Base-by-base conservation (phyloP, 2,113 vertebrate genomes). In the Cololabis saira region DNA sequence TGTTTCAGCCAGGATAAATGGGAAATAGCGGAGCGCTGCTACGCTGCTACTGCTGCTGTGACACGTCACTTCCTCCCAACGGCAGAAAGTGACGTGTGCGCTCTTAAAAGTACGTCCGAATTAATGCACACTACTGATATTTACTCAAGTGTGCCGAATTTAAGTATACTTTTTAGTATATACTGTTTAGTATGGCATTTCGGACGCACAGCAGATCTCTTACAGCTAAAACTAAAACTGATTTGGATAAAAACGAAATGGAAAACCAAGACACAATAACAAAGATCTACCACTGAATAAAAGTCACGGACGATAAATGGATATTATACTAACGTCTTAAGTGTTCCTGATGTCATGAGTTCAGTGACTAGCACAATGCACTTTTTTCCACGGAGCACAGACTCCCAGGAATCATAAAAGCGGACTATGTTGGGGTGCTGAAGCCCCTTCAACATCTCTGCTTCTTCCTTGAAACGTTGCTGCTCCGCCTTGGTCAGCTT, bases 351-450 rank as follows among this genome's bases (percentile, higher is more conserved):
- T 43, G 96, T 98, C 96, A 98, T 98, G 67, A 98, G 94, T 81
- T 98, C 96, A 3, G 96, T 98, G 58, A 98, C 96, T 18, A 98
- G 92, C 11, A 98, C 96, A 18, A 98, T 98, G 87, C 96, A 95
- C 84, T 97, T 97, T 89, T 96, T 98, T 62, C 96, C 96, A 52
- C 95, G 94, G 21, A 96, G 83, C 3, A 82, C 90, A 14, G 96
- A 96, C 74, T 98, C 96, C 96, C 96, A 98, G 8, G 95, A 98
- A 80, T 98, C 96, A 49, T 98, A 98, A 87, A 98, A 98, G 51
- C 96, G 96, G 72, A 98, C 96, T 2, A 98, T 98, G 89, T 97
- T 98, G 45, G 96, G 96, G 67, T 98, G 96, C 75, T 98, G 96
- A 52, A 98, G 88, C 3, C 95, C 96, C 63, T 98, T 98, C 45